Conservation (phyloP, 1,140 invertebrate genomes). For the Drosophila simulans region DNA sequence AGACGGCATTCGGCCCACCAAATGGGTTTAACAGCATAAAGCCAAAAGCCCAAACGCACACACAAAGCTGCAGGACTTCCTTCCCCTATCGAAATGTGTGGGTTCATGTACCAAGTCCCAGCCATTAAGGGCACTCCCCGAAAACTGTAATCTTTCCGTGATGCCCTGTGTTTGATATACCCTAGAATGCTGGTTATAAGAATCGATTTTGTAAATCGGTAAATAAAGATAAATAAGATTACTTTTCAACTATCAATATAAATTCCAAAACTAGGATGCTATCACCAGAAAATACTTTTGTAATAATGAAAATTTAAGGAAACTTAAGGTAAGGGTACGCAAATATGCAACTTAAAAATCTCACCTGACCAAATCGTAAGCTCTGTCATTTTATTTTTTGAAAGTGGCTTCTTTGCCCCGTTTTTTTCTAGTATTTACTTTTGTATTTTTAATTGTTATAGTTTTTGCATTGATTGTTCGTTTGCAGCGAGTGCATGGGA, state of each 20-base stretch:
- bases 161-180: conserved; percentile 11
- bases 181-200: not conserved
- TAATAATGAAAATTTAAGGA: no score
- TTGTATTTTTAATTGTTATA: conserved; percentile 74
- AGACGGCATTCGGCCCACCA: conserved; percentile 39
- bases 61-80: conserved; percentile 7
- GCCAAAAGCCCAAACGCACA: conserved; percentile 70
- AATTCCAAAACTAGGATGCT: no score
- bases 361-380: not conserved
- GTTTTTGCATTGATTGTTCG: conserved; percentile 62
- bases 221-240: no score
- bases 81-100: conserved; percentile 37
- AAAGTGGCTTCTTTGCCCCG: not conserved
- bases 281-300: no score
- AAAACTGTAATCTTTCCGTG: conserved; percentile 59
- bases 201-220: not conserved
- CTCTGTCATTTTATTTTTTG: conserved; percentile 7
- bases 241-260: no score
- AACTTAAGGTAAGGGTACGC: not conserved
- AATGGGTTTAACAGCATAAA: conserved; percentile 73
- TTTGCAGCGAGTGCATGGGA: conserved; percentile 19
- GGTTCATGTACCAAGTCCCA: conserved; percentile 18
- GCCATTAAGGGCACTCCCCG: conserved; percentile 63
- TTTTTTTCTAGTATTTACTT: conserved; percentile 32
- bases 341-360: not conserved